Percentiles rank a stretch among this genome's conserved stretches.
phyloP scores from a whole-genome alignment of 2,797 vertebrate genomes.

The Syndactyla subalaris region DNA sequence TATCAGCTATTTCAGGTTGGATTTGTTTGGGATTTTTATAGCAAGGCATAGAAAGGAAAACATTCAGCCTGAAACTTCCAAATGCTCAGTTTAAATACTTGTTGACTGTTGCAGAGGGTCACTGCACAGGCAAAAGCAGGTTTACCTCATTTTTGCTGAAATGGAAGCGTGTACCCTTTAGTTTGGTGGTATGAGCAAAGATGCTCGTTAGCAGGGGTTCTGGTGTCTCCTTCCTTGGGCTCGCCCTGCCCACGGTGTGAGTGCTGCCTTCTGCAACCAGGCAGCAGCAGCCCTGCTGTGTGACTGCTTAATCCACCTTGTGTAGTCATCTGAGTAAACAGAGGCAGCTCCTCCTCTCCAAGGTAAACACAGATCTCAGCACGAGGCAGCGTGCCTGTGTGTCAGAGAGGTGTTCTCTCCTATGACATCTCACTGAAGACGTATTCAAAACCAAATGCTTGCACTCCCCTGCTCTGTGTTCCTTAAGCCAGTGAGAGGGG shows the following conservation, averaged over 20 bases:
- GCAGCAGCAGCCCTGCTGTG: not conserved
- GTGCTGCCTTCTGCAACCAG: not conserved
- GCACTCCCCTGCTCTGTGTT: not conserved
- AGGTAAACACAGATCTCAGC: not conserved
- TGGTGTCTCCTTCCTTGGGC: not conserved
- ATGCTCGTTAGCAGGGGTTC: not conserved
- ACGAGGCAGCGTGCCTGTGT: fast-evolving
- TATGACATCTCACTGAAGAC: not conserved
- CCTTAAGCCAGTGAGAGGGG: not conserved
- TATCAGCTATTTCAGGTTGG: not conserved
- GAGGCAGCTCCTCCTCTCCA: not conserved
- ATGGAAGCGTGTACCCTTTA: not conserved
- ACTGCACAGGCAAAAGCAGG: not conserved
- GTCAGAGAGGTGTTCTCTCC: not conserved
- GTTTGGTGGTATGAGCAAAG: not conserved
- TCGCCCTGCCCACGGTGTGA: not conserved
- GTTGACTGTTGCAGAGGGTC: not conserved
- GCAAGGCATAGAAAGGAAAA: not conserved
- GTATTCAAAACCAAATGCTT: not conserved
- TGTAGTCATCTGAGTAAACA: not conserved
- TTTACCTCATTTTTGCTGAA: not conserved
- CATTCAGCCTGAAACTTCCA: not conserved
- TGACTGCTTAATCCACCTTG: not conserved
- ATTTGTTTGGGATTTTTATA: not conserved
- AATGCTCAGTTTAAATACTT: not conserved